A percentile compares a stretch with the other conserved stretches of the same genome.
Evolutionary conservation across 2,113 vertebrate genomes (phyloP).

Genomic region (Colinus virginianus): DNA sequence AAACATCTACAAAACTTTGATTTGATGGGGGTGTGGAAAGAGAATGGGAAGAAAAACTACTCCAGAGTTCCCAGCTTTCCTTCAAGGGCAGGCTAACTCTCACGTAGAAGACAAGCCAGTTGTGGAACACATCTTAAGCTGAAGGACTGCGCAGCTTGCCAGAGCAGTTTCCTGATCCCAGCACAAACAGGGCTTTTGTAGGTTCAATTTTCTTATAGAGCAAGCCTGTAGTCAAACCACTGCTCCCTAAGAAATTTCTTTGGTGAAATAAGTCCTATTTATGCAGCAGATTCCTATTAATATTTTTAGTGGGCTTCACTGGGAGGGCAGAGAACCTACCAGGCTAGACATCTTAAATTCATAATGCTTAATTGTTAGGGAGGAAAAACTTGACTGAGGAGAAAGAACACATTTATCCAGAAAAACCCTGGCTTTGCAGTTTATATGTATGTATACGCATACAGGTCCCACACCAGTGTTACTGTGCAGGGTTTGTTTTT

Average conservation of each 20-base stretch:
- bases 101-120: background rate
- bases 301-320: background rate
- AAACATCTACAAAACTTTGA: background rate
- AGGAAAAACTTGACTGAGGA: background rate
- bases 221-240: background rate
- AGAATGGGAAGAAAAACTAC: background rate
- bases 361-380: background rate
- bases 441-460: background rate
- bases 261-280: background rate
- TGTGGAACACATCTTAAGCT: background rate
- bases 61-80: background rate
- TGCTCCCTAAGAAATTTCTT: background rate
- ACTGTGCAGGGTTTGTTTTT: background rate
- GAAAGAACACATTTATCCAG: background rate
- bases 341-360: background rate
- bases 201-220: background rate
- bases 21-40: background rate
- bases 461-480: background rate
- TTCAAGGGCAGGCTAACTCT: background rate
- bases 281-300: background rate
- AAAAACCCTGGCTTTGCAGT: background rate
- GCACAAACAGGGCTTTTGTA: background rate
- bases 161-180: background rate
- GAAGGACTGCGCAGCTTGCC: background rate
- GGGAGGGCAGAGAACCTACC: background rate